Conservation (phyloP, 2,888 invertebrate species). For the Sphaerophoria rueppellii region DNA sequence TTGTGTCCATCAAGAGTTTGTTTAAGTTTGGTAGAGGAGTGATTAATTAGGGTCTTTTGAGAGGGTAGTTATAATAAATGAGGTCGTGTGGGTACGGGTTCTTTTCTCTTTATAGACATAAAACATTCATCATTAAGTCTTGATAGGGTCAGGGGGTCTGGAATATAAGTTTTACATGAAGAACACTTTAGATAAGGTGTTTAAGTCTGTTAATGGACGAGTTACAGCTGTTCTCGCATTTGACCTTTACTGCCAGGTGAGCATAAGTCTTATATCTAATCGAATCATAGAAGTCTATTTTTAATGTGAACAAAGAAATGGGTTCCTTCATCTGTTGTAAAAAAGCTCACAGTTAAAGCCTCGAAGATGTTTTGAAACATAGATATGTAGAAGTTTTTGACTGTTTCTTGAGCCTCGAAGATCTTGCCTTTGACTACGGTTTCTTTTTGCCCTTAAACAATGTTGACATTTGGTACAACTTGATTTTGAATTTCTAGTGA, state of each 20-base stretch:
- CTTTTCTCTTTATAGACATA: background rate
- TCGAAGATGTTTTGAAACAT: too few species aligned
- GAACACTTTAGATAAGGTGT: background rate
- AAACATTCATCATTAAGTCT: constrained; percentile 1
- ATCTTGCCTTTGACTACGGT: too few species aligned
- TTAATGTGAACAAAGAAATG: too few species aligned
- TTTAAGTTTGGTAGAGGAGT: background rate
- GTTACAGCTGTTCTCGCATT: background rate
- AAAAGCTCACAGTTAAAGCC: too few species aligned
- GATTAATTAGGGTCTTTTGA: constrained; percentile 1
- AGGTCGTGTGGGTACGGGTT: background rate
- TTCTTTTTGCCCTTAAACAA: too few species aligned
- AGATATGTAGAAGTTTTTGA: too few species aligned
- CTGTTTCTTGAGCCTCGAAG: too few species aligned
- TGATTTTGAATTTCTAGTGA: background rate
- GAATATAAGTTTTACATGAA: background rate
- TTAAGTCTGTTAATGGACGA: background rate
- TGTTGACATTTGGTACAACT: background rate
- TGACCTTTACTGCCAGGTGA: too few species aligned
- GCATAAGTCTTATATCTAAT: too few species aligned
- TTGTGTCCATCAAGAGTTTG: constrained; percentile 31
- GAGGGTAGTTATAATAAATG: background rate
- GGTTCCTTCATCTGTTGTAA: too few species aligned
- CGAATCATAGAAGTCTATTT: too few species aligned
- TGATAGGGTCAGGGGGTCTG: background rate